A percentile compares a stretch with the other conserved stretches of the same genome.
These are phyloP conservation scores for Nomada ruficornis DNA, from an alignment of 2,888 invertebrate genomes.

Conservation along the genomic window DNA sequence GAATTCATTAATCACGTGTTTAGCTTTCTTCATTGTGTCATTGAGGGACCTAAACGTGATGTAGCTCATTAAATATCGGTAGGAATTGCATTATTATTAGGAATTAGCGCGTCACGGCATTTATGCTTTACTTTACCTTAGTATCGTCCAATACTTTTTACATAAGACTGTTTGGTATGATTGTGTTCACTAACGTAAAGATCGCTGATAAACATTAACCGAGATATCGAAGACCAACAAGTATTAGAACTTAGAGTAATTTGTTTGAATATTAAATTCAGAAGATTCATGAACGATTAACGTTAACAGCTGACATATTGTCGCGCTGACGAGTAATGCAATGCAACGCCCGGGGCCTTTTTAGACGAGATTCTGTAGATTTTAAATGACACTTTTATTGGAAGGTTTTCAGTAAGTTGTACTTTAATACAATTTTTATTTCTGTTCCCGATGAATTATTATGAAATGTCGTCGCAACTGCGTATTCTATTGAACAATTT, in stretches of 20 bases:
- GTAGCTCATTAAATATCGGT: no score
- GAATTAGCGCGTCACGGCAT: no score
- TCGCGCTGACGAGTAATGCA: neutral
- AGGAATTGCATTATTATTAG: no score
- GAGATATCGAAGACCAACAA: neutral
- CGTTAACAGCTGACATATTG: neutral
- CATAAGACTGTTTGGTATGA: neutral
- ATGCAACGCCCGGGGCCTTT: neutral
- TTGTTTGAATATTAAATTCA: neutral
- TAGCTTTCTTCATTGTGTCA: no score
- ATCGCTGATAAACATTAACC: neutral
- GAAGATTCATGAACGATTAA: neutral
- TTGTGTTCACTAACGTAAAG: constrained; percentile 2
- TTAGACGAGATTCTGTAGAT: neutral
- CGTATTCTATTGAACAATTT: no score
- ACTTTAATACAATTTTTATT: no score
- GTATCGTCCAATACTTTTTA: neutral
- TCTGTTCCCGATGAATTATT: no score
- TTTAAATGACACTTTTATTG: neutral
- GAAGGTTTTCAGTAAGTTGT: no score
- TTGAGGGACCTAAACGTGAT: no score
- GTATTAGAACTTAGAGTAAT: neutral
- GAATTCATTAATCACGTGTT: no score
- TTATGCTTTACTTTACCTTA: no score
- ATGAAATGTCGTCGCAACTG: no score